Base-by-base conservation (phyloP, 2,113 vertebrate species). In the Carassius gibelio region DNA sequence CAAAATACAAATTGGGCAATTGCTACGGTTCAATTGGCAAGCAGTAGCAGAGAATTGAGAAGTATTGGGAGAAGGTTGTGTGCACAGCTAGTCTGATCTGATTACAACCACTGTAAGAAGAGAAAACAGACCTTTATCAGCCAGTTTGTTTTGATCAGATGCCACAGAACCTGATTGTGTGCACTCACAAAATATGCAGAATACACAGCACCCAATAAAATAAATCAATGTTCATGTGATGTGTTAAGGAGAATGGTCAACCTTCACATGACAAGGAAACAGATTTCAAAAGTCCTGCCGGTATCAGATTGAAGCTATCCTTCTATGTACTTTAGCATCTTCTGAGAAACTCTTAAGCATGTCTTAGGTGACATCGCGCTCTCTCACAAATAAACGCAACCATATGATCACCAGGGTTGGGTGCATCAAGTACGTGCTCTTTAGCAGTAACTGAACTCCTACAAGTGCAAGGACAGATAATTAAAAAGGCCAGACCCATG, bases 131-230 rank as follows among this genome's bases (percentile, higher is more conserved):
- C 50, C 23, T 76, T 77, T 11, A 59, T 71, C n/a, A 36, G 78
- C 34, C 7, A 21, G 83, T 82, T 68, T 76, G 66, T 84, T 72
- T 64, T 84, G 38, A 87, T 84, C 82, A n/a, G 38, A 62, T 4
- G 55, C 74, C 81, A 80, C 26, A 50, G 17, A 26, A 38, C 17
- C 17, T 50, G 26, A 78, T 26, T 69, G 21, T 36, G 69, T 6
- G 14, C 42, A 59, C 48, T 59, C 66, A 84, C 17, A 59, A 19
- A 34, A 21, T 19, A 34, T 1, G 0, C 4, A 5, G 57, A 76
- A 55, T 26, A 21, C 8, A 5, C 19, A 59, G 3, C 8, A 61
- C 19, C 75, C 19, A n/a, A 59, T 36, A 52, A 74, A 23, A 66
- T 15, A 62, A 62, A 42, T 42, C 3, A 14, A 23, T 14, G 80